Percentiles rank a stretch among this genome's conserved stretches.
Conservation (phyloP, 2,888 invertebrate species). For the Pseudococcus longispinus region DNA sequence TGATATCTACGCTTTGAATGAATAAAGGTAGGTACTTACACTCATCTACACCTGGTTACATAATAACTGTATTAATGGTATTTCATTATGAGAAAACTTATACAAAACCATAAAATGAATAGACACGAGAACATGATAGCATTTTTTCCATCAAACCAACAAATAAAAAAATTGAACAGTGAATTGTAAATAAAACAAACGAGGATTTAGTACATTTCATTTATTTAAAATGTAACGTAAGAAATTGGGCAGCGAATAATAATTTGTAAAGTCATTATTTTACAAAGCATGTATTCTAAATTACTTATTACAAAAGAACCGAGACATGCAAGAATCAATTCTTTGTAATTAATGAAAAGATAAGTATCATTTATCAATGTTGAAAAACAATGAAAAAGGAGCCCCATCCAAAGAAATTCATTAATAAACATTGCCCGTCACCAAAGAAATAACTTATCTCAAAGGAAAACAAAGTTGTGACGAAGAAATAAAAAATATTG, state of each 20-base stretch:
- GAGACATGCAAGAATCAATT: background rate
- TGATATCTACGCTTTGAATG: no score
- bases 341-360: constrained; percentile 19
- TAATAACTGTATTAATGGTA: no score
- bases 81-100: no score
- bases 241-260: background rate
- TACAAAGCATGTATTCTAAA: background rate
- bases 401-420: constrained; percentile 11
- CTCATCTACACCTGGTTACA: no score
- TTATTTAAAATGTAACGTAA: background rate
- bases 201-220: background rate
- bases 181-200: background rate
- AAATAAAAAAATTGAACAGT: no score
- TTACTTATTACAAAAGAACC: constrained; percentile 14
- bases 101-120: no score
- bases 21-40: background rate
- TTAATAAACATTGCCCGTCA: constrained; percentile 14
- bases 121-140: no score
- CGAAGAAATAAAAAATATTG: background rate
- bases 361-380: constrained; percentile 24
- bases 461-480: background rate
- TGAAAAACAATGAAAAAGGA: constrained; percentile 3
- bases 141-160: no score
- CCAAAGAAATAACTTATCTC: background rate
- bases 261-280: background rate